Percentiles rank a stretch among this genome's conserved stretches.
These are phyloP conservation scores for Piscicola geometra DNA, from an alignment of 2,888 invertebrate species.

Conservation along the genomic window DNA sequence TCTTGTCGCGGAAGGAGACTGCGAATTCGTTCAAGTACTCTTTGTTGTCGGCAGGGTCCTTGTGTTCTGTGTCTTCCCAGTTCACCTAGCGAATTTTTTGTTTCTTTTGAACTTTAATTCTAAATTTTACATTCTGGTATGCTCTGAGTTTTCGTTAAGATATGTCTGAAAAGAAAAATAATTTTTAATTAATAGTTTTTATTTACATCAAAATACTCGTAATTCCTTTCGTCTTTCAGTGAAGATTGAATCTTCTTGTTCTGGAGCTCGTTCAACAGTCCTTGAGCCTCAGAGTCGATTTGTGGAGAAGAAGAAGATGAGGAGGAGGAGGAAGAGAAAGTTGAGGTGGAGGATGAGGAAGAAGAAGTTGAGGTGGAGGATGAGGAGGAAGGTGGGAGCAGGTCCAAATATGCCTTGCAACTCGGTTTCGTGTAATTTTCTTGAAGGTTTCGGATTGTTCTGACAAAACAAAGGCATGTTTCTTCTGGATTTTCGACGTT, in stretches of 20 bases:
- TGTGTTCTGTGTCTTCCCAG: slow-evolving; percentile 31
- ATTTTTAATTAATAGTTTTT: too few species aligned
- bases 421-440: slow-evolving; percentile 17
- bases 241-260: slow-evolving; percentile 27
- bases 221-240: slow-evolving; percentile 28
- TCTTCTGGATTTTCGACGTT: slow-evolving; percentile 34
- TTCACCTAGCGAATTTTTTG: slow-evolving; percentile 22
- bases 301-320: background rate
- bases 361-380: slow-evolving; percentile 1
- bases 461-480: slow-evolving; percentile 41
- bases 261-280: slow-evolving; percentile 37
- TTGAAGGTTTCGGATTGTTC: slow-evolving; percentile 40
- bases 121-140: too few species aligned
- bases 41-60: slow-evolving; percentile 32
- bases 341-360: background rate
- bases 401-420: slow-evolving; percentile 15
- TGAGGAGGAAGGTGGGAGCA: background rate
- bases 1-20: slow-evolving; percentile 35
- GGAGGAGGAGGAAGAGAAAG: background rate
- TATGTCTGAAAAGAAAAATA: too few species aligned
- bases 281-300: slow-evolving; percentile 40
- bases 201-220: slow-evolving; percentile 34
- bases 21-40: slow-evolving; percentile 36
- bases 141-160: too few species aligned
- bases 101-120: too few species aligned